phyloP scores from a whole-genome alignment of 2,113 vertebrate genomes.

The Sigmodon hispidus region DNA sequence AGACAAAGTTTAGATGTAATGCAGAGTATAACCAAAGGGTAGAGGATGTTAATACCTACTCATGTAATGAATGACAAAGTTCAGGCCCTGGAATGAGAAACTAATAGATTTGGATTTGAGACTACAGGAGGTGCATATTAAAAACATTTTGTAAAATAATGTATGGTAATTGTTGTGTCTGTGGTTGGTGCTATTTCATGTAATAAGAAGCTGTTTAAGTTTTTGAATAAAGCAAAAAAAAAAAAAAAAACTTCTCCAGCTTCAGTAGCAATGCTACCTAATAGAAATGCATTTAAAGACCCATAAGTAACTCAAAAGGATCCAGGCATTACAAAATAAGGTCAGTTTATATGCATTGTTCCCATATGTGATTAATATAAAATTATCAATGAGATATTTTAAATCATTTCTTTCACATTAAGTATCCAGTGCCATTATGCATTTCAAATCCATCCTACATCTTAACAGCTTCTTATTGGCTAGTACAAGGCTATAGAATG shows the following conservation, averaged over 20 bases:
- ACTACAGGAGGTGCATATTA: background rate
- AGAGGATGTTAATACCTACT: background rate
- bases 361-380: background rate
- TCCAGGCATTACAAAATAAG: background rate
- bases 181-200: background rate
- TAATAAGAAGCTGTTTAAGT: background rate
- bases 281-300: background rate
- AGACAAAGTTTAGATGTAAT: background rate
- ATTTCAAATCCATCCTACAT: background rate
- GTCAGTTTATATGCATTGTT: slow-evolving; percentile 18
- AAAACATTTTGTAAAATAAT: slow-evolving; percentile 35
- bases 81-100: background rate
- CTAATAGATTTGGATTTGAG: background rate
- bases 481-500: background rate
- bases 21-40: background rate
- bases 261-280: background rate
- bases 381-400: background rate
- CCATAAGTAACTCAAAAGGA: background rate
- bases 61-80: background rate
- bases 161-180: background rate
- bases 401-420: background rate
- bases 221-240: background rate
- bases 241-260: background rate
- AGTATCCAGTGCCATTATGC: background rate
- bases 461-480: background rate